A percentile compares a stretch with the other conserved stretches of the same genome.
phyloP scores from a whole-genome alignment of 2,113 vertebrate species.

The Clarias gariepinus region DNA sequence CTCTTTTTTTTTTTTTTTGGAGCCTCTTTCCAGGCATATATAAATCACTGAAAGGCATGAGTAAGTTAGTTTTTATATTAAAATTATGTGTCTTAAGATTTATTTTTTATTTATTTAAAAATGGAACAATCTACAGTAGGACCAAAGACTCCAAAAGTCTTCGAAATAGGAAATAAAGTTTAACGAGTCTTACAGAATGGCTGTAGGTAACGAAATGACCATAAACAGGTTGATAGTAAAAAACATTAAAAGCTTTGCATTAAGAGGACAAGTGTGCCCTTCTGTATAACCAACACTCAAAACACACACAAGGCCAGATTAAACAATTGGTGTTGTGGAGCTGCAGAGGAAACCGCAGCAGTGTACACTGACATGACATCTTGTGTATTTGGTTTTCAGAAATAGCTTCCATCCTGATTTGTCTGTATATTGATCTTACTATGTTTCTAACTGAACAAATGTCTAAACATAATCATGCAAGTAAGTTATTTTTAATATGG shows the following conservation, averaged over 20 bases:
- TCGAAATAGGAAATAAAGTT: neutral
- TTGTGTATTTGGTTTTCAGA: neutral
- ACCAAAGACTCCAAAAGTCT: neutral
- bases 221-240: neutral
- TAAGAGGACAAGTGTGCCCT: neutral
- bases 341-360: neutral
- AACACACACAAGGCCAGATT: neutral
- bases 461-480: neutral
- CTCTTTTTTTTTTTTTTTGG: conserved; percentile 51
- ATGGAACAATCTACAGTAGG: too few species aligned
- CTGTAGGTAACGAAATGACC: neutral
- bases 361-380: neutral
- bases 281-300: neutral
- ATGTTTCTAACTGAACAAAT: neutral
- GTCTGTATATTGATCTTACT: neutral
- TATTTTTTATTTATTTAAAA: too few species aligned
- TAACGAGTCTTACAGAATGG: neutral
- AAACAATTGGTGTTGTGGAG: neutral
- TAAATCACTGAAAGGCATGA: neutral
- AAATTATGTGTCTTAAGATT: too few species aligned
- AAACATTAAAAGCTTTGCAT: neutral
- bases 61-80: too few species aligned
- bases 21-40: conserved; percentile 48
- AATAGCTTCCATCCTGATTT: neutral
- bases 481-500: neutral